Percentiles rank a stretch among this genome's conserved stretches.
These are phyloP conservation scores for Tenthredo scrophulariae DNA, from an alignment of 2,888 invertebrate species.

Conservation along the genomic window DNA sequence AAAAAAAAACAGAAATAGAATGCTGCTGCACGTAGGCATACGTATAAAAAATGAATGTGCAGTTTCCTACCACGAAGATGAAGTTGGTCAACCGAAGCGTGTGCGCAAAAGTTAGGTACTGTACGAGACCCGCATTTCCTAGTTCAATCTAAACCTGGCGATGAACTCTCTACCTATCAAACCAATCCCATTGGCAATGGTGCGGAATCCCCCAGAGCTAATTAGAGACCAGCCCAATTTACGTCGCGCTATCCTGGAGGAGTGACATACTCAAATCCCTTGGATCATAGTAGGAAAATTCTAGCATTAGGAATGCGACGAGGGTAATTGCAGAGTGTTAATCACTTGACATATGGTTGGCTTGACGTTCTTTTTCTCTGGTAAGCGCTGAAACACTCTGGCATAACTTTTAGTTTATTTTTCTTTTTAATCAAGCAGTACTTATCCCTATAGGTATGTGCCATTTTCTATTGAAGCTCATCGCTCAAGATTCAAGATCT, in stretches of 20 bases:
- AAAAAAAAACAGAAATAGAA: background rate
- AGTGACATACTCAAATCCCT: constrained; percentile 32
- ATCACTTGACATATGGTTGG: background rate
- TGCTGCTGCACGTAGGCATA: background rate
- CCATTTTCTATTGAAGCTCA: background rate
- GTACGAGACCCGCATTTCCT: constrained; percentile 20
- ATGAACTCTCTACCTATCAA: constrained; percentile 13
- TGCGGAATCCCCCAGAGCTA: constrained; percentile 27
- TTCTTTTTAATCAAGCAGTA: background rate
- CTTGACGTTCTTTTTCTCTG: background rate
- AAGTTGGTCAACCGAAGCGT: background rate
- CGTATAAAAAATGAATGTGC: background rate
- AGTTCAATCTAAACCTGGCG: constrained; percentile 5
- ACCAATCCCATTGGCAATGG: constrained; percentile 39
- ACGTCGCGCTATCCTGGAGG: background rate
- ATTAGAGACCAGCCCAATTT: constrained; percentile 40
- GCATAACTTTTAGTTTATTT: background rate
- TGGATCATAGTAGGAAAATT: background rate
- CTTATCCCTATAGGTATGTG: background rate
- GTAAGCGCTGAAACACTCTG: background rate
- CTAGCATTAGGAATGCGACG: background rate
- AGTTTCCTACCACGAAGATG: constrained; percentile 9
- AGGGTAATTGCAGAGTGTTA: constrained; percentile 1
- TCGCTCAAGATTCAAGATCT: background rate
- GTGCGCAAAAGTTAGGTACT: background rate